phyloP scores from a whole-genome alignment of 2,888 invertebrate genomes.

The Melipona bicolor region DNA sequence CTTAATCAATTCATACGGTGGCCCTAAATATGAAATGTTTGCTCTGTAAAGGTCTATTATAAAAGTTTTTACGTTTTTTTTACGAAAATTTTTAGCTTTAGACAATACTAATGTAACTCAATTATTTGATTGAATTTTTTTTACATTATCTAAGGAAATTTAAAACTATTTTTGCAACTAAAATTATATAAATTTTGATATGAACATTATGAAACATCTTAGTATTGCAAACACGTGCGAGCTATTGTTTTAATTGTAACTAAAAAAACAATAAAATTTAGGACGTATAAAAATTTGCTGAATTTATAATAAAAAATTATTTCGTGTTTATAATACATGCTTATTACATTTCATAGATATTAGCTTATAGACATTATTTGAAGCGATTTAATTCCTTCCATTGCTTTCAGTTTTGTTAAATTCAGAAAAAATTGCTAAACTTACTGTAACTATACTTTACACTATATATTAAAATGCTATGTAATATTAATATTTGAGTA shows the following conservation, averaged over 20 bases:
- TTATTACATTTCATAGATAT: slow-evolving; percentile 25
- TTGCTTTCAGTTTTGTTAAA: slow-evolving; percentile 40
- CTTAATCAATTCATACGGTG: neutral
- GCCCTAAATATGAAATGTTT: neutral
- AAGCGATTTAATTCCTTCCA: slow-evolving; percentile 21
- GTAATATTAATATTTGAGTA: slow-evolving; percentile 47
- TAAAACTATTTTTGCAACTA: neutral
- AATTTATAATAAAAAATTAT: slow-evolving; percentile 27
- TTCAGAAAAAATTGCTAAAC: slow-evolving; percentile 28
- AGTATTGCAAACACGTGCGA: slow-evolving; percentile 30
- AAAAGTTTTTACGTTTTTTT: neutral
- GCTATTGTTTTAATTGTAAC: slow-evolving; percentile 18
- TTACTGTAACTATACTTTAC: slow-evolving; percentile 28
- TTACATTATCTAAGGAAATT: neutral
- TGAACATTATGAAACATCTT: neutral
- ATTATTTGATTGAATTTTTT: neutral
- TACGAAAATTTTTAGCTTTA: neutral
- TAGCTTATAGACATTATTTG: slow-evolving; percentile 22
- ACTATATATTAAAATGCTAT: slow-evolving; percentile 46
- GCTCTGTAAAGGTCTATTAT: neutral
- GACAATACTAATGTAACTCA: neutral
- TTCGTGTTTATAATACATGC: slow-evolving; percentile 24
- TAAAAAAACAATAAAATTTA: slow-evolving; percentile 15
- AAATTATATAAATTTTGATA: neutral
- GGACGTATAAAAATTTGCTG: slow-evolving; percentile 23